Base-by-base conservation (phyloP, 2,888 invertebrate genomes). In the Onchidella celtica region DNA sequence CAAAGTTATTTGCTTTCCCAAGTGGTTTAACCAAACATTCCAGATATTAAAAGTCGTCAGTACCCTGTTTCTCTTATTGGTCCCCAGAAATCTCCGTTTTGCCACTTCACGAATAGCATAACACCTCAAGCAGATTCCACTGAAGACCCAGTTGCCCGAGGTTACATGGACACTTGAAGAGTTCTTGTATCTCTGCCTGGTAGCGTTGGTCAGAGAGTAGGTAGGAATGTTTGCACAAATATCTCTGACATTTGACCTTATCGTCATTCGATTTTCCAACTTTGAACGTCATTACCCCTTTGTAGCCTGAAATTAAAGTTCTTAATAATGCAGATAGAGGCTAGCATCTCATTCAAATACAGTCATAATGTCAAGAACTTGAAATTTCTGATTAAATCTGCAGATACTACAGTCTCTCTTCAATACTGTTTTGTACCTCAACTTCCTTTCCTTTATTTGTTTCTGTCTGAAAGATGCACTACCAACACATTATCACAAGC, bases 21-120 rank as follows among this genome's bases (percentile, higher is more conserved):
- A n/a, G n/a, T n/a, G n/a, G n/a, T n/a, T n/a, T n/a, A n/a, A n/a
- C n/a, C 27, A 66, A 21, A 24, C n/a, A 68, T 1, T 27, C 9
- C 27, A 40, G 4, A 69, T 29, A 47, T 2, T 11, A n/a, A n/a
- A n/a, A n/a, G n/a, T n/a, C n/a, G n/a, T n/a, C n/a, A n/a, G n/a
- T 69, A 69, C 69, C 47, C 69, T 69, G 40, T 69, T 69, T 69
- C 69, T 69, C 47, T 69, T 27, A 47, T 69, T 69, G 47, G 6
- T 40, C 14, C 11, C 2, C 32, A 69, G 29, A 27, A 69, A 47
- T 69, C 69, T 69, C 21, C 29, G 24, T 40, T 69, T 69, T 24
- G 69, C 69, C 3, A 47, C 29, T 9, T 27, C 40, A 69, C 69
- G 40, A 32, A 69, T 69, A 17, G 29, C 40, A 29, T 40, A 69